phyloP scores from a whole-genome alignment of 37 sponge, comb jelly and placozoan species.

The Petrosia ficiformis region DNA sequence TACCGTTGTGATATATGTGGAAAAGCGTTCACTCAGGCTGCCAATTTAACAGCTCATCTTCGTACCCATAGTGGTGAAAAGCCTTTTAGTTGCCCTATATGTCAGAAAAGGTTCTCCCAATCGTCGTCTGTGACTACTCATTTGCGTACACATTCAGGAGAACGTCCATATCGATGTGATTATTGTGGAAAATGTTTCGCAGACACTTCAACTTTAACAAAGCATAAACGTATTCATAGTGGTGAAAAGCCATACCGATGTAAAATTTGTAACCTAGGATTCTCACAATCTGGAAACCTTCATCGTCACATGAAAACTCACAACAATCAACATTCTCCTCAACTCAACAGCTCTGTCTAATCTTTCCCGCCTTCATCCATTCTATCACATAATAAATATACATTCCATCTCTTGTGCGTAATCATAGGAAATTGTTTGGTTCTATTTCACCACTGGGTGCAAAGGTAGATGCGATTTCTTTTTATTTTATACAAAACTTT shows the following conservation, averaged over 20 bases:
- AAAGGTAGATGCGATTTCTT: too few species aligned
- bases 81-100: slow-evolving; percentile 90
- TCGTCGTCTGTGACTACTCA: slow-evolving; percentile 88
- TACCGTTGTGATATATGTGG: slow-evolving; percentile 84
- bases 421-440: too few species aligned
- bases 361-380: too few species aligned
- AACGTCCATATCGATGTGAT: slow-evolving; percentile 86
- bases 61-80: slow-evolving; percentile 96
- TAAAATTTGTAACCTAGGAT: slow-evolving; percentile 81
- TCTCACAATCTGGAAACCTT: slow-evolving; percentile 91
- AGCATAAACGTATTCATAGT: slow-evolving; percentile 76
- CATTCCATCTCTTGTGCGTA: too few species aligned
- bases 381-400: too few species aligned
- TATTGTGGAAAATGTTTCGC: slow-evolving; percentile 86
- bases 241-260: slow-evolving; percentile 94
- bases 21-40: slow-evolving; percentile 93
- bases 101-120: slow-evolving; percentile 86
- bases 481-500: too few species aligned
- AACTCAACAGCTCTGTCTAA: too few species aligned
- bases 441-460: too few species aligned
- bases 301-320: slow-evolving; percentile 93
- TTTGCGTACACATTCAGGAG: slow-evolving; percentile 92
- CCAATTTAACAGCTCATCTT: slow-evolving; percentile 92
- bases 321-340: slow-evolving; percentile 36
- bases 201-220: slow-evolving; percentile 88